Percentiles rank a stretch among this genome's conserved stretches.
Conservation (phyloP, 2,888 invertebrate genomes). For the Escarpia spicata region DNA sequence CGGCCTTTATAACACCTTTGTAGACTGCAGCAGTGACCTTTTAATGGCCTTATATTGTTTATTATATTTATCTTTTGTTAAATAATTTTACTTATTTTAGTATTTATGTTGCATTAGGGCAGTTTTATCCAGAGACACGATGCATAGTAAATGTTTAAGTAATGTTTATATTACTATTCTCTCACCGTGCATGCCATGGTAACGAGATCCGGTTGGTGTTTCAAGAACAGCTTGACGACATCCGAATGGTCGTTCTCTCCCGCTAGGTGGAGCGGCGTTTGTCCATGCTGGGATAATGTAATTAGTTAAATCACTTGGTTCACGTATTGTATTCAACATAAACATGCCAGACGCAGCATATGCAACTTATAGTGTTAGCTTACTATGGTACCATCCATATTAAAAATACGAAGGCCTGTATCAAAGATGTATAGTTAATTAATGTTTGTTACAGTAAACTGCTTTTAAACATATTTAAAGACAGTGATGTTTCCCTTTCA, state of each 20-base stretch:
- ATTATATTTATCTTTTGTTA: no score
- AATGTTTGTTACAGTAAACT: not conserved
- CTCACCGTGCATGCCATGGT: constrained; percentile 88
- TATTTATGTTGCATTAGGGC: no score
- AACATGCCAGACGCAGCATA: not conserved
- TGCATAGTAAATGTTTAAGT: no score
- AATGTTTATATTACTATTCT: constrained; percentile 13
- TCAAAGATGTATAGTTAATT: no score
- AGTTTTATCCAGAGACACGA: no score
- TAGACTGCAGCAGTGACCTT: no score
- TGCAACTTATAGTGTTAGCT: no score
- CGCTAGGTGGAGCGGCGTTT: constrained; percentile 96
- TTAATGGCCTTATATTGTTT: no score
- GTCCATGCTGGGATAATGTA: constrained; percentile 73
- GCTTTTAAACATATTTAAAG: not conserved
- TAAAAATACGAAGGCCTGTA: not conserved
- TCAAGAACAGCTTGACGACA: constrained; percentile 96
- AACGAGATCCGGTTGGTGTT: constrained; percentile 76
- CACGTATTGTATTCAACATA: not conserved
- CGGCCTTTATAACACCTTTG: no score
- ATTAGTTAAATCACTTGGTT: not conserved
- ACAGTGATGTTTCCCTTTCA: not conserved
- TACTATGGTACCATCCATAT: not conserved
- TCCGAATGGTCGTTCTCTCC: constrained; percentile 98
- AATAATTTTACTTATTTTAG: no score